Conservation (phyloP, 2,888 invertebrate genomes). For the Apamea epomidion region DNA sequence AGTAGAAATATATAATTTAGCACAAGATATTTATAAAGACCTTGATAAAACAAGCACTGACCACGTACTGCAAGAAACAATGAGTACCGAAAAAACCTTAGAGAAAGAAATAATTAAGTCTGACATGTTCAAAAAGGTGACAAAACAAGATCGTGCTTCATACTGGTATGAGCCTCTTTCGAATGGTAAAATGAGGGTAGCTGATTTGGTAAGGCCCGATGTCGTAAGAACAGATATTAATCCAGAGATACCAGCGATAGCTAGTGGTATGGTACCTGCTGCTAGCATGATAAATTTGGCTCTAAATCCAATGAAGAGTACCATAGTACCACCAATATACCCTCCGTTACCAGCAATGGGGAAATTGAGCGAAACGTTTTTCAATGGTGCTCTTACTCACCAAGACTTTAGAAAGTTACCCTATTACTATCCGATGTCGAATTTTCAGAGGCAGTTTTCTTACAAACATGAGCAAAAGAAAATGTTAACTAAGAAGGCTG, state of each 20-base stretch:
- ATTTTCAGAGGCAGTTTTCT: slow-evolving; percentile 76
- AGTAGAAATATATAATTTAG: slow-evolving; percentile 84
- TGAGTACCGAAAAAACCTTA: slow-evolving; percentile 20
- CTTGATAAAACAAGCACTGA: slow-evolving; percentile 74
- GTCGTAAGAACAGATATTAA: slow-evolving; percentile 21
- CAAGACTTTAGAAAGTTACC: slow-evolving; percentile 76
- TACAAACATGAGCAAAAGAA: slow-evolving; percentile 70
- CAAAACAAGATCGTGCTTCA: slow-evolving; percentile 29
- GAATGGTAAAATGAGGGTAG: slow-evolving; percentile 32
- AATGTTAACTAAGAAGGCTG: background rate
- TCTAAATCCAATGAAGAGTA: background rate
- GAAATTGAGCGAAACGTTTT: slow-evolving; percentile 62
- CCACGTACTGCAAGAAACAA: slow-evolving; percentile 63
- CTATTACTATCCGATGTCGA: slow-evolving; percentile 79
- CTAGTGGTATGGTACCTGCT: background rate
- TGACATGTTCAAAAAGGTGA: slow-evolving; percentile 3
- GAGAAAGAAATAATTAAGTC: slow-evolving; percentile 23
- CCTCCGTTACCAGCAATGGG: background rate
- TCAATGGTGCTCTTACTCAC: slow-evolving; percentile 66
- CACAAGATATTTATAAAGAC: slow-evolving; percentile 85
- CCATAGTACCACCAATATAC: background rate
- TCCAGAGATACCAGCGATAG: slow-evolving; percentile 24
- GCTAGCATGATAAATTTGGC: background rate
- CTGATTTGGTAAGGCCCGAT: slow-evolving; percentile 20
- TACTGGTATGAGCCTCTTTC: slow-evolving; percentile 57